Evolutionary conservation across 2,888 invertebrate genomes (phyloP), one percentile per base, ranked within the genome.

Genomic region (Stratiomys singularior): DNA sequence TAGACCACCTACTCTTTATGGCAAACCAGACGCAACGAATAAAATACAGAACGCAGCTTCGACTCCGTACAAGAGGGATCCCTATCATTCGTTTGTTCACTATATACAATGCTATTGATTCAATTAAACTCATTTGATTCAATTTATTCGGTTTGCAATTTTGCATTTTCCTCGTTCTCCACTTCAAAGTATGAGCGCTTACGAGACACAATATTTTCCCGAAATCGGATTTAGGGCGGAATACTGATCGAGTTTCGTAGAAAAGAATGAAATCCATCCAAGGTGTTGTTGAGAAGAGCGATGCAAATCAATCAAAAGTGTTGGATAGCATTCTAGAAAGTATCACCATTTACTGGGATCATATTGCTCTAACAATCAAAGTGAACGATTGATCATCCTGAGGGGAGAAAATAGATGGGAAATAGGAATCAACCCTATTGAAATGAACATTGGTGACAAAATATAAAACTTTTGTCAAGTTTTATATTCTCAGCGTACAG

Each of bases 101-200:
- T 74, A 74, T 37, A 64, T 66, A 23, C 28, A 28, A 23, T 21
- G 47, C 66, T 78, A 78, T 78, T 78, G 78, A 78, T 78, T 78
- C 74, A 78, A 78, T 78, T 78, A 78, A 76, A 77, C 77, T 77
- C 77, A 78, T 74, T 78, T 78, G 69, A 30, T 64, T 76, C 66
- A 66, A 78, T 74, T 74, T 66, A 76, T 78, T 78, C 63, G 63
- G 44, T 63, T 76, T 52, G 52, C 52, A 52, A 52, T 52, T 52
- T 52, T 52, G 52, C 52, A 52, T 52, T 52, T 18, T 13, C 7
- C 18, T 18, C 18, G 52, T 52, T 52, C 18, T 4, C 52, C 15
- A 9, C 15, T n/a, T 18, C n/a, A 13, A 52, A 4, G 4, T 4
- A 4, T 9, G 15, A 52, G 15, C n/a, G 52, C 3, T 5, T 9